These are phyloP conservation scores for Hyles vespertilio DNA, from an alignment of 1,140 invertebrate genomes.

Conservation along the genomic window DNA sequence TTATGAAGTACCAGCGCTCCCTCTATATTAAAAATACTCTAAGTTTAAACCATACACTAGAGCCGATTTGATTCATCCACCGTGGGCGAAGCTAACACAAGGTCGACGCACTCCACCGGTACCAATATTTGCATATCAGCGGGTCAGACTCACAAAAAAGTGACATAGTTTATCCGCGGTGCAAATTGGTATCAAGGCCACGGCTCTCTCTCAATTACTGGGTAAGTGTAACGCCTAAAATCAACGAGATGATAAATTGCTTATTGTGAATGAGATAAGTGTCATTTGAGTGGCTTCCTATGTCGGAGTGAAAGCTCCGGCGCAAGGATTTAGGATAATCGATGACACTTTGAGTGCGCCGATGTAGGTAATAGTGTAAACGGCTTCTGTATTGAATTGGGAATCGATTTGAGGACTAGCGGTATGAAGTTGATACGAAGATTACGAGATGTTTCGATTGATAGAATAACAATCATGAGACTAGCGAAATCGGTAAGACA, in stretches of 20 bases:
- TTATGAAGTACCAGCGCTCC: too few relatives aligned
- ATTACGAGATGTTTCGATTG: too few relatives aligned
- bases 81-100: conserved; percentile 59
- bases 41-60: conserved; percentile 31
- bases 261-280: conserved; percentile 69
- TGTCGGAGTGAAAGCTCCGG: conserved; percentile 61
- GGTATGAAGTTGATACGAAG: too few relatives aligned
- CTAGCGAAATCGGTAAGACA: too few relatives aligned
- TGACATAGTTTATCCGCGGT: conserved; percentile 56
- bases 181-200: conserved; percentile 69
- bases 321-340: conserved; percentile 41
- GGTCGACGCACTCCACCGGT: conserved; percentile 69
- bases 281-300: conserved; percentile 64
- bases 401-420: too few relatives aligned
- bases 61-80: conserved; percentile 58
- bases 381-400: too few relatives aligned
- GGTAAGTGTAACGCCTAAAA: conserved; percentile 73
- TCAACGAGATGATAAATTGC: conserved; percentile 68
- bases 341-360: conserved; percentile 19
- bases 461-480: too few relatives aligned
- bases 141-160: conserved; percentile 59
- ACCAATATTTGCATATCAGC: conserved; percentile 67
- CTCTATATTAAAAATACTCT: too few relatives aligned
- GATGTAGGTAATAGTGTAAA: conserved; percentile 7
- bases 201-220: conserved; percentile 63